Percentiles rank a stretch among this genome's conserved stretches.
phyloP scores from a whole-genome alignment of 2,113 vertebrate genomes.

The Ellobius talpinus region DNA sequence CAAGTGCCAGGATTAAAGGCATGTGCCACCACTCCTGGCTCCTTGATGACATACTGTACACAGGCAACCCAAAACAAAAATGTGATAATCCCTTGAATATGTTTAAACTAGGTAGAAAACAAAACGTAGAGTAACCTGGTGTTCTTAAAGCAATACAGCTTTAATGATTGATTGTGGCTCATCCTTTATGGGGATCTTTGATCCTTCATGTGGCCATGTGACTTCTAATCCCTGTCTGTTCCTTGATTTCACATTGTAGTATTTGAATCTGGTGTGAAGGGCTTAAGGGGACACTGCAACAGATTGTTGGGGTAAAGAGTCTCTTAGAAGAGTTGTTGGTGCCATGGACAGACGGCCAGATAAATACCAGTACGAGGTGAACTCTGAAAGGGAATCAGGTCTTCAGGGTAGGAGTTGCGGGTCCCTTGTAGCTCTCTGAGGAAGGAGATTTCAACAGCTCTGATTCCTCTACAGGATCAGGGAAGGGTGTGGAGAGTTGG shows the following conservation, averaged over 20 bases:
- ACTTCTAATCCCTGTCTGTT: neutral
- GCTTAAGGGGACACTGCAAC: neutral
- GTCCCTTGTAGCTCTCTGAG: neutral
- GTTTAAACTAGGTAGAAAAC: neutral
- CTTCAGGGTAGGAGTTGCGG: neutral
- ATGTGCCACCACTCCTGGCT: neutral
- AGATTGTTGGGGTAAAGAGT: neutral
- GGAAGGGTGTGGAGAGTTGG: neutral
- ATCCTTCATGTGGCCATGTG: too few species aligned
- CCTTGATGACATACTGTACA: neutral
- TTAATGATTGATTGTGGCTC: neutral
- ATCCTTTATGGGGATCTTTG: too few species aligned
- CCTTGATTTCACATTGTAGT: neutral
- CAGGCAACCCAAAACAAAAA: neutral
- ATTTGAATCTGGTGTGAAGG: neutral
- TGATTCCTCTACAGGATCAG: neutral
- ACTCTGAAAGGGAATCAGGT: neutral
- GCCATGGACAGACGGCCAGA: neutral
- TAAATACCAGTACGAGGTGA: neutral
- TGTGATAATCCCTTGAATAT: neutral
- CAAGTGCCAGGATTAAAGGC: neutral
- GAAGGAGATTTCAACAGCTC: neutral
- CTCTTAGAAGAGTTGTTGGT: neutral
- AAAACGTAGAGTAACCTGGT: neutral
- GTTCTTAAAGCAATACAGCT: accelerated